Percentiles rank a stretch among this genome's conserved stretches.
phyloP scores from a whole-genome alignment of 2,797 vertebrate genomes.

The Picus viridis region DNA sequence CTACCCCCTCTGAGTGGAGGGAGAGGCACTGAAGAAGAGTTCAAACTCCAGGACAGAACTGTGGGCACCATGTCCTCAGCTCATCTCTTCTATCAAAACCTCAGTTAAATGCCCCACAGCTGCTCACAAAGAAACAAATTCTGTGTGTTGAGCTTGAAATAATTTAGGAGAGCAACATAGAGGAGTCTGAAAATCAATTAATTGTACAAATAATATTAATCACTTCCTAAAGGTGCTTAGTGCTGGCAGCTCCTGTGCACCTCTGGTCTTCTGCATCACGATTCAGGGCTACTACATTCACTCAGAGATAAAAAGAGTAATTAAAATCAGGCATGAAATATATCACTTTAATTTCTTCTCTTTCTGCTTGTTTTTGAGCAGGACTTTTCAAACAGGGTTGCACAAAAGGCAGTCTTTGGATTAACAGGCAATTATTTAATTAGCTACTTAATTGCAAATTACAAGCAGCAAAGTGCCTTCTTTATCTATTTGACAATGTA shows the following conservation, averaged over 20 bases:
- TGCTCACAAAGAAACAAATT: background rate
- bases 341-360: background rate
- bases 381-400: background rate
- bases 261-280: background rate
- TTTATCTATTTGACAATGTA: background rate
- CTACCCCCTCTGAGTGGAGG: accelerated
- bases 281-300: accelerated
- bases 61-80: accelerated
- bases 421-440: conserved; percentile 47
- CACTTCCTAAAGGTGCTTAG: background rate
- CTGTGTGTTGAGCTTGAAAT: background rate
- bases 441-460: conserved; percentile 32
- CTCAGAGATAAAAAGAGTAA: background rate
- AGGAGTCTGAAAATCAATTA: conserved; percentile 21
- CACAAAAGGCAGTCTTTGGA: conserved; percentile 1
- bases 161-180: background rate
- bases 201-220: background rate
- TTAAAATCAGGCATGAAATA: conserved; percentile 5
- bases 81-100: background rate
- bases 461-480: background rate
- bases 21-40: background rate
- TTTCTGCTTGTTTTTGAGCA: background rate
- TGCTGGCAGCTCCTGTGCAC: accelerated
- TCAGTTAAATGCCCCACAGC: background rate
- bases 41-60: background rate